Evolutionary conservation across 2,797 vertebrate genomes (phyloP).

Genomic region (Sebastes kiyomatsui): DNA sequence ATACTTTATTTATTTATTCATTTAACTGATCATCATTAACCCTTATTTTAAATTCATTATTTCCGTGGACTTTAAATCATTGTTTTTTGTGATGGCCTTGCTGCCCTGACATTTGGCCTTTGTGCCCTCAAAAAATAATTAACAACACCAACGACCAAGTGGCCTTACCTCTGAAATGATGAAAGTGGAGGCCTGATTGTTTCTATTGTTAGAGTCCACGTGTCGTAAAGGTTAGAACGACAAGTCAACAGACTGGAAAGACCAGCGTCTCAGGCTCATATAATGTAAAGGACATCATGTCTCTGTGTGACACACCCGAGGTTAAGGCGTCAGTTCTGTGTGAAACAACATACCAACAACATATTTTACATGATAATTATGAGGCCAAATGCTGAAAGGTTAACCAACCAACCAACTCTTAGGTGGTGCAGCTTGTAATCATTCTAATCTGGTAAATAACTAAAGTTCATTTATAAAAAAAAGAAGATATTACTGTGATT

Average conservation of each 20-base stretch:
- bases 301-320: slow-evolving; percentile 20
- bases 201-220: neutral
- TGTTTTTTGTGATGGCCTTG: neutral
- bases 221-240: neutral
- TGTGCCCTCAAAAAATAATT: neutral
- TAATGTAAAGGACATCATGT: neutral
- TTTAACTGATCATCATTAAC: neutral
- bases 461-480: neutral
- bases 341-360: slow-evolving; percentile 1
- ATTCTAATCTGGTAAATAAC: neutral
- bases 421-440: neutral
- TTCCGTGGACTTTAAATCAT: neutral
- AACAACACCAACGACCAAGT: neutral
- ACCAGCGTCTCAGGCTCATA: neutral
- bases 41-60: neutral
- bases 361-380: neutral
- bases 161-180: neutral
- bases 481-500: neutral
- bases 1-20: neutral
- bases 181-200: neutral
- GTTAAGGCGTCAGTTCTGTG: neutral
- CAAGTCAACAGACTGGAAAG: slow-evolving; percentile 25
- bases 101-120: neutral
- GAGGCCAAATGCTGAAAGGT: no score
- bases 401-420: neutral